phyloP scores from a whole-genome alignment of 2,888 invertebrate genomes.

The Stegophylla sp. region DNA sequence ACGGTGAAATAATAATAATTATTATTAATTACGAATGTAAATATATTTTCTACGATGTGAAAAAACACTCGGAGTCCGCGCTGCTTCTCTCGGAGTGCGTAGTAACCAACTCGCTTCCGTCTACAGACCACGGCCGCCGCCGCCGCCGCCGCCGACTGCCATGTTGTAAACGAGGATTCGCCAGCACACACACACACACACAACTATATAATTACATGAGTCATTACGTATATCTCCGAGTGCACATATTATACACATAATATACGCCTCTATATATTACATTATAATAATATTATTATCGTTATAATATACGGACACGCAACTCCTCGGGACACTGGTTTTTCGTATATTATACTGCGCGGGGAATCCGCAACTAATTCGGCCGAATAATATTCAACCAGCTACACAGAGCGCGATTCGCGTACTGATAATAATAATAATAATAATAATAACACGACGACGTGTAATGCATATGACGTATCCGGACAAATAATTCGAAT shows the following conservation, averaged over 20 bases:
- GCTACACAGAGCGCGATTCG: not conserved
- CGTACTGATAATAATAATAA: not conserved
- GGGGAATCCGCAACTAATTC: not conserved
- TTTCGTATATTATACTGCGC: not conserved
- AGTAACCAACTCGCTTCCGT: constrained; percentile 49
- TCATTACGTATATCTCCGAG: constrained; percentile 31
- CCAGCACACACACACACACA: not conserved
- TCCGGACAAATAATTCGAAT: not conserved
- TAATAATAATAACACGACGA: not conserved
- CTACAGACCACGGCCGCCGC: not conserved
- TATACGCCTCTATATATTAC: not conserved
- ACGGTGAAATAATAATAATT: not conserved
- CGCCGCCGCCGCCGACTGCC: not conserved
- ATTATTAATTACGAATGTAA: constrained; percentile 31
- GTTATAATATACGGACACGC: constrained; percentile 8
- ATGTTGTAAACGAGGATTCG: constrained; percentile 25
- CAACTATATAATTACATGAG: constrained; percentile 48
- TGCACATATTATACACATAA: not conserved
- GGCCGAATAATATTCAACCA: too few relatives aligned
- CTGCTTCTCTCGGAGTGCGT: too few relatives aligned
- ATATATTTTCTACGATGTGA: constrained; percentile 9
- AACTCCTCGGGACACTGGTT: constrained; percentile 12
- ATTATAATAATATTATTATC: too few relatives aligned
- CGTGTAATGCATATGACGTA: not conserved
- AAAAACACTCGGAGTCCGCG: too few relatives aligned